Conservation (phyloP, 2,888 invertebrate species). For the Cordylochernes scorpioides region DNA sequence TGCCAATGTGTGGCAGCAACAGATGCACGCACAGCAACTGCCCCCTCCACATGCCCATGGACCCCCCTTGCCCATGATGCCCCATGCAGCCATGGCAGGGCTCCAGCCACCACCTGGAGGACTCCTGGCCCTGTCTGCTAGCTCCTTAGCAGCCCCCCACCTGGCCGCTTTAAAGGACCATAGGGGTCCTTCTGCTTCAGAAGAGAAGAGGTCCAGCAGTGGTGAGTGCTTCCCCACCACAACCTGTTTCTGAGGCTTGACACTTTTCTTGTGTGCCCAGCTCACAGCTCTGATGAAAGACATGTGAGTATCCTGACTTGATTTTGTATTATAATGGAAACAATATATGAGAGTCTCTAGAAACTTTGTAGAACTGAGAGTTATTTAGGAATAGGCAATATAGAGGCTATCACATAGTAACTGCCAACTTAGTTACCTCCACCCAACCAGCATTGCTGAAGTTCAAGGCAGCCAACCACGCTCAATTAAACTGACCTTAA, state of each 20-base stretch:
- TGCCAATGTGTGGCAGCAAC: no score
- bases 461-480: no score
- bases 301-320: conserved; percentile 13
- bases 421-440: no score
- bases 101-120: conserved; percentile 19
- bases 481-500: no score
- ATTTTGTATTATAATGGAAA: no score
- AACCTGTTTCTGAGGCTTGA: neutral
- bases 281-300: conserved; percentile 13
- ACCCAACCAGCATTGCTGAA: no score
- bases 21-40: conserved; percentile 65
- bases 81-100: conserved; percentile 17
- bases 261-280: conserved; percentile 3
- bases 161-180: conserved; percentile 13
- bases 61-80: conserved; percentile 26
- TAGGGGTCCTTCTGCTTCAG: no score
- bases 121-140: conserved; percentile 20
- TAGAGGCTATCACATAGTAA: no score
- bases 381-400: no score
- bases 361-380: no score
- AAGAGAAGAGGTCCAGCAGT: conserved; percentile 14
- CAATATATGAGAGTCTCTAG: no score
- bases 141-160: conserved; percentile 37
- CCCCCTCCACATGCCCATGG: conserved; percentile 35
- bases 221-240: no score